A percentile compares a stretch with the other conserved stretches of the same genome.
phyloP scores from a whole-genome alignment of 2,888 invertebrate genomes.

The Podotricha telesiphe region DNA sequence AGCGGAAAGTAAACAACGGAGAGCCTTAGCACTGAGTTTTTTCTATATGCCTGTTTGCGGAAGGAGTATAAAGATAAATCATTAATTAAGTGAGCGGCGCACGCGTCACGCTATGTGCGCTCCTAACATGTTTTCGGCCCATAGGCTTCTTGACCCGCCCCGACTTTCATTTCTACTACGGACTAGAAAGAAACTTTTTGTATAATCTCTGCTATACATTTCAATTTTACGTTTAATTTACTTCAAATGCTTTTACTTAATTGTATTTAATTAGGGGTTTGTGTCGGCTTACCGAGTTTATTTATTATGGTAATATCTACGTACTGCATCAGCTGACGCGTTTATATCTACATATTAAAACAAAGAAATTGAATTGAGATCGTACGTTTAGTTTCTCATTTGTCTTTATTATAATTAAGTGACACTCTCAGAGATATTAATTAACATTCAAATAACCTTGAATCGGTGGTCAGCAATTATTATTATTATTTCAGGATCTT shows the following conservation, averaged over 20 bases:
- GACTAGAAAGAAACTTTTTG: conserved; percentile 30
- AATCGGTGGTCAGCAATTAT: no score
- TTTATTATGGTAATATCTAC: conserved; percentile 1
- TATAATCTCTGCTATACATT: conserved; percentile 20
- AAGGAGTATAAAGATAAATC: conserved; percentile 27
- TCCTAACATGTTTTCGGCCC: conserved; percentile 38
- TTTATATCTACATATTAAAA: no score
- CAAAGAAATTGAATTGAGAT: no score
- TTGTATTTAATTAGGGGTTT: conserved; percentile 24
- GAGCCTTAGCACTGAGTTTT: neutral
- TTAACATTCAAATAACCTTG: no score
- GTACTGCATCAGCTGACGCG: neutral
- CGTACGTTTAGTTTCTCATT: no score
- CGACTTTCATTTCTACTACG: conserved; percentile 32
- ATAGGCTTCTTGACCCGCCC: conserved; percentile 30
- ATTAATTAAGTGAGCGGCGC: conserved; percentile 56
- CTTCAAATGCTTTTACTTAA: conserved; percentile 15
- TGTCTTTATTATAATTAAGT: no score
- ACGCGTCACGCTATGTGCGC: conserved; percentile 45
- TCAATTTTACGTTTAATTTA: conserved; percentile 15
- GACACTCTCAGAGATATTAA: no score
- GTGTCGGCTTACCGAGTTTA: conserved; percentile 3
- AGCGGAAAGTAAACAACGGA: conserved; percentile 51
- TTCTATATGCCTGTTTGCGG: no score
- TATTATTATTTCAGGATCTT: no score